Conservation (phyloP, 2,888 invertebrate genomes). For the Hypselothyrea guttata region DNA sequence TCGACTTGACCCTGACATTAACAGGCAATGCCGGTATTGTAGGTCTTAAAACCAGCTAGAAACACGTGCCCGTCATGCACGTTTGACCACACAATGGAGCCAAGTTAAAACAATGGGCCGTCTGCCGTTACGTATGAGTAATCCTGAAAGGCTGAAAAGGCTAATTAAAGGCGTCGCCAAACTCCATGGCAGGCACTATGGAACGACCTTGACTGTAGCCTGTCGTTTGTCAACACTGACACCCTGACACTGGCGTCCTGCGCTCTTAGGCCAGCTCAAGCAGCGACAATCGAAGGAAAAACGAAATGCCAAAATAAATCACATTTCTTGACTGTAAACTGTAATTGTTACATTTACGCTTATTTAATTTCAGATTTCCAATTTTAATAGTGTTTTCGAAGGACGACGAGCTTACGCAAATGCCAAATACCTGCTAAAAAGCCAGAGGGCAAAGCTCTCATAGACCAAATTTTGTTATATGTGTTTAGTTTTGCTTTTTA, state of each 20-base stretch:
- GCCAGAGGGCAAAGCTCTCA: neutral
- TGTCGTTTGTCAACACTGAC: slow-evolving; percentile 40
- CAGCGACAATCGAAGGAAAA: neutral
- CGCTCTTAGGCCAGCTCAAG: slow-evolving; percentile 8
- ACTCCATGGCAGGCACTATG: slow-evolving; percentile 56
- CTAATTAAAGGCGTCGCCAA: slow-evolving; percentile 66
- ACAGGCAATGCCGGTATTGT: slow-evolving; percentile 10
- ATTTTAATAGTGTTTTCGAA: slow-evolving; percentile 19
- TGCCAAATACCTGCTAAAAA: slow-evolving; percentile 50
- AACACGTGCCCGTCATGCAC: slow-evolving; percentile 55
- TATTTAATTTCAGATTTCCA: slow-evolving; percentile 1
- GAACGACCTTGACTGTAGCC: slow-evolving; percentile 43
- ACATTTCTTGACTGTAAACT: slow-evolving; percentile 2
- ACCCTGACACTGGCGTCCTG: slow-evolving; percentile 20
- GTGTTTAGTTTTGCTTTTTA: slow-evolving; percentile 58
- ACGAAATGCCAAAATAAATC: neutral
- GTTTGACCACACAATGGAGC: slow-evolving; percentile 59
- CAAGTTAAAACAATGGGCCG: slow-evolving; percentile 49
- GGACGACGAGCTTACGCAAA: slow-evolving; percentile 35
- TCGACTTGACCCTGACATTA: slow-evolving; percentile 70
- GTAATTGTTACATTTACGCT: too few species aligned
- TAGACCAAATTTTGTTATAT: slow-evolving; percentile 25
- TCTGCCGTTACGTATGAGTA: slow-evolving; percentile 61
- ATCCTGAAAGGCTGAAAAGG: slow-evolving; percentile 55
- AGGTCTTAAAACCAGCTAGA: slow-evolving; percentile 22